phyloP scores from a whole-genome alignment of 2,797 vertebrate genomes.

The Urophycis tenuis region DNA sequence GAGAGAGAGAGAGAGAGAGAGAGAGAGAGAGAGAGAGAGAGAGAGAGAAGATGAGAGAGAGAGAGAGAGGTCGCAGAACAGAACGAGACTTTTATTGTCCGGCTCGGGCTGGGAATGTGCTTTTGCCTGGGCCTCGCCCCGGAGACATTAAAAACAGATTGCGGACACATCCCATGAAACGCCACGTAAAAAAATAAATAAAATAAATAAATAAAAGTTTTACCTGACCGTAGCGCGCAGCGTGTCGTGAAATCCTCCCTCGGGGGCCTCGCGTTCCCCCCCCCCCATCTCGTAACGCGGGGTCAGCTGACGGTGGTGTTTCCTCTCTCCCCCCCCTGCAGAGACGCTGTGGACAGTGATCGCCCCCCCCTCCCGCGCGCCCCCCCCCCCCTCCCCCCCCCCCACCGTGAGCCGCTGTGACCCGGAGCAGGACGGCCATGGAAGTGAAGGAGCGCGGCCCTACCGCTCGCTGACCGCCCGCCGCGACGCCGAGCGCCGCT shows the following conservation, averaged over 20 bases:
- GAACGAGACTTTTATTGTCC: neutral
- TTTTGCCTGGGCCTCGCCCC: neutral
- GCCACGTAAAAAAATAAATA: neutral
- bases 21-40: too few species aligned
- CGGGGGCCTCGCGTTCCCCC: too few species aligned
- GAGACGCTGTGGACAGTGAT: constrained; percentile 58
- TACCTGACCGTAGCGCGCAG: too few species aligned
- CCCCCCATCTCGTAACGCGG: too few species aligned
- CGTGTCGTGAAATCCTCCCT: too few species aligned
- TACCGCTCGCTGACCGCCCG: constrained; percentile 93
- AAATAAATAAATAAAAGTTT: too few species aligned
- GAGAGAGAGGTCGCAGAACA: too few species aligned
- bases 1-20: too few species aligned
- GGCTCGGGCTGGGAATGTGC: neutral
- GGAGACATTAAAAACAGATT: neutral
- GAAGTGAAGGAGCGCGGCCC: constrained; percentile 95
- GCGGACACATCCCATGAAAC: neutral
- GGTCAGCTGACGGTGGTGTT: too few species aligned
- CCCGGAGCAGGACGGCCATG: constrained; percentile 78
- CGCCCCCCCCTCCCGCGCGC: too few species aligned
- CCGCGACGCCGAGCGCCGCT: constrained; percentile 87
- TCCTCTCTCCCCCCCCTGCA: constrained; percentile 34
- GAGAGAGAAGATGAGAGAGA: too few species aligned
- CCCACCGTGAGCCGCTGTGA: constrained; percentile 53
- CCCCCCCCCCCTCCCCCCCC: too few species aligned